A percentile compares a stretch with the other conserved stretches of the same genome.
Evolutionary conservation across 2,888 invertebrate genomes (phyloP).

Genomic region (Nephrotoma flavescens): DNA sequence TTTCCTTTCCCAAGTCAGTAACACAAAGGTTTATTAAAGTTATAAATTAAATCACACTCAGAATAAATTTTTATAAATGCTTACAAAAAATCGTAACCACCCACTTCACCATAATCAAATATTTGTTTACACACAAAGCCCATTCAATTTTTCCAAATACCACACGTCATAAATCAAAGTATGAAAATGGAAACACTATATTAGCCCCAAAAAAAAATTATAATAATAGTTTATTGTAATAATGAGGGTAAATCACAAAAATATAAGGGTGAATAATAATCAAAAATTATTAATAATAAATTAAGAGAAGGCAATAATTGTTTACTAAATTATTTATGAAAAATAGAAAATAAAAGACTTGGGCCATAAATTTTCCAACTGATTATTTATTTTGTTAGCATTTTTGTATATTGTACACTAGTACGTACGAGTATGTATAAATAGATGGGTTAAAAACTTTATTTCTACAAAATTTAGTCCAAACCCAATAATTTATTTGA

Average conservation of each 20-base stretch:
- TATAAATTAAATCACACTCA: too few relatives aligned
- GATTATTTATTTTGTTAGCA: not conserved
- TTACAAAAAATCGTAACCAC: not conserved
- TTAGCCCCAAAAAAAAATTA: not conserved
- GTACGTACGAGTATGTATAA: not conserved
- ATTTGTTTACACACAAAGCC: not conserved
- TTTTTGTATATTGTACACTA: not conserved
- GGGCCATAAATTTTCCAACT: not conserved
- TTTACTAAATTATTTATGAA: not conserved
- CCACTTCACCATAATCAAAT: not conserved
- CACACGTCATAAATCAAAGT: not conserved
- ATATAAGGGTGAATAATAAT: not conserved
- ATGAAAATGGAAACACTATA: not conserved
- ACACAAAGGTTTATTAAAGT: too few relatives aligned
- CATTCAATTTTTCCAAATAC: not conserved
- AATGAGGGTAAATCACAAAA: not conserved
- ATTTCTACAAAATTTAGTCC: not conserved
- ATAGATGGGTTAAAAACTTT: not conserved
- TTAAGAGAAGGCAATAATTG: not conserved
- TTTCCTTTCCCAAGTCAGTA: too few relatives aligned
- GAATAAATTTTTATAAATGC: too few relatives aligned
- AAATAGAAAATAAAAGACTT: not conserved
- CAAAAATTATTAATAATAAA: not conserved
- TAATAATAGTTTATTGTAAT: not conserved
- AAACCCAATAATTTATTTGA: not conserved